Evolutionary conservation across 2,797 vertebrate species (phyloP).

Genomic region (Decapterus maruadsi): DNA sequence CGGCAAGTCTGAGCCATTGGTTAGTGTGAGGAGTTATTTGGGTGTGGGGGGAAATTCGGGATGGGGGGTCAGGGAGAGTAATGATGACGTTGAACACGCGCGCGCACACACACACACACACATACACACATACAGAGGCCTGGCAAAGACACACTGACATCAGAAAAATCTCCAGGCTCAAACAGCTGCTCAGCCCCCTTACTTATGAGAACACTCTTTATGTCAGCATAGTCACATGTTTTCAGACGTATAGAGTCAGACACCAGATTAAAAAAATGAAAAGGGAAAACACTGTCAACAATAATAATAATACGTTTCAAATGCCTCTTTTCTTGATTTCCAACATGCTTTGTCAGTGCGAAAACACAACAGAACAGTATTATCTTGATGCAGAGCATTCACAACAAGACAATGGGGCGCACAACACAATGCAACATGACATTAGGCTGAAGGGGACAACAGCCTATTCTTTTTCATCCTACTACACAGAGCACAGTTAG

Average conservation of each 20-base stretch:
- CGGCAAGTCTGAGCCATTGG: slow-evolving; percentile 30
- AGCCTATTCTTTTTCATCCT: slow-evolving; percentile 69
- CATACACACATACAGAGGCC: slow-evolving; percentile 3
- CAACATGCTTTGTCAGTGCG: slow-evolving; percentile 71
- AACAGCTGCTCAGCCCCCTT: slow-evolving; percentile 41
- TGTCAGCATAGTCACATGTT: slow-evolving; percentile 44
- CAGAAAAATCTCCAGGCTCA: slow-evolving; percentile 44
- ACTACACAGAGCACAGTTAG: slow-evolving; percentile 73
- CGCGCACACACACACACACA: too few species aligned
- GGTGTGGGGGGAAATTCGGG: neutral
- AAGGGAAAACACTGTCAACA: slow-evolving; percentile 8
- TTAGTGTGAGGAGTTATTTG: slow-evolving; percentile 64
- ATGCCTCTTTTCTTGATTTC: slow-evolving; percentile 10
- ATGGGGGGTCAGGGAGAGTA: neutral
- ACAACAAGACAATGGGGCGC: slow-evolving; percentile 65
- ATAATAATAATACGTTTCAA: neutral
- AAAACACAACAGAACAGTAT: slow-evolving; percentile 57
- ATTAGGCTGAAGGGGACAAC: slow-evolving; percentile 68
- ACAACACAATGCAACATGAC: slow-evolving; percentile 73
- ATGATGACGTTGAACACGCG: slow-evolving; percentile 15
- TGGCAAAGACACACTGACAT: slow-evolving; percentile 52
- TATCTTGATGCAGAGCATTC: slow-evolving; percentile 62
- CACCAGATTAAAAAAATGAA: neutral
- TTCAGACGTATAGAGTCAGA: slow-evolving; percentile 29
- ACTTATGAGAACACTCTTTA: slow-evolving; percentile 35